A percentile compares a stretch with the other conserved stretches of the same genome.
Evolutionary conservation across 2,888 invertebrate species (phyloP).

Genomic region (Sympetrum striolatum): DNA sequence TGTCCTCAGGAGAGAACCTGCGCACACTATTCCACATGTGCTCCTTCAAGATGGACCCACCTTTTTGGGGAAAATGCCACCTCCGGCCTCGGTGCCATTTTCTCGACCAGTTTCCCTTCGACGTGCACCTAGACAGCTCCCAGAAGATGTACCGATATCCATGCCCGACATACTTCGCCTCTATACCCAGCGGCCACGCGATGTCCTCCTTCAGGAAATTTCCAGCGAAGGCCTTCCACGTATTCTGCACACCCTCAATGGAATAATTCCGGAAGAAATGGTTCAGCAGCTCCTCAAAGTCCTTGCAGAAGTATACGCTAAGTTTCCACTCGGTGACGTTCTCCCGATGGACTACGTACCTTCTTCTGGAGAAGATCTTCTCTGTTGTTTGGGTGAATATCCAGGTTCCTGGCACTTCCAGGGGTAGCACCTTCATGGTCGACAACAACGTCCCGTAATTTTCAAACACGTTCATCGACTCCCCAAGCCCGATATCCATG

Average conservation of each 20-base stretch:
- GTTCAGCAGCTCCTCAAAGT: slow-evolving; percentile 52
- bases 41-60: slow-evolving; percentile 45
- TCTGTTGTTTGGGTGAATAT: background rate
- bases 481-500: background rate
- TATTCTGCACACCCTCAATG: slow-evolving; percentile 52
- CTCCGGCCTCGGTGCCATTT: slow-evolving; percentile 49
- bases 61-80: slow-evolving; percentile 48
- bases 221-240: slow-evolving; percentile 53
- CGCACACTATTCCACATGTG: slow-evolving; percentile 48
- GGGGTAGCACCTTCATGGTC: background rate
- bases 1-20: slow-evolving; percentile 51
- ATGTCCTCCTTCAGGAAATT: slow-evolving; percentile 52
- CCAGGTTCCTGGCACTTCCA: background rate
- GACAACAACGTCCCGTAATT: background rate
- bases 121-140: slow-evolving; percentile 49
- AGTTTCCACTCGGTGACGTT: slow-evolving; percentile 48
- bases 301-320: slow-evolving; percentile 53
- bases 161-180: slow-evolving; percentile 51
- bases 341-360: background rate
- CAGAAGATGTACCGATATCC: slow-evolving; percentile 53
- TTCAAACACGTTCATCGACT: background rate
- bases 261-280: slow-evolving; percentile 52
- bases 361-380: background rate
- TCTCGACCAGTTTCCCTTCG: slow-evolving; percentile 39
- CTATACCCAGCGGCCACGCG: slow-evolving; percentile 52